These are phyloP conservation scores for Athalia rosae DNA, from an alignment of 2,888 invertebrate genomes.

Conservation along the genomic window DNA sequence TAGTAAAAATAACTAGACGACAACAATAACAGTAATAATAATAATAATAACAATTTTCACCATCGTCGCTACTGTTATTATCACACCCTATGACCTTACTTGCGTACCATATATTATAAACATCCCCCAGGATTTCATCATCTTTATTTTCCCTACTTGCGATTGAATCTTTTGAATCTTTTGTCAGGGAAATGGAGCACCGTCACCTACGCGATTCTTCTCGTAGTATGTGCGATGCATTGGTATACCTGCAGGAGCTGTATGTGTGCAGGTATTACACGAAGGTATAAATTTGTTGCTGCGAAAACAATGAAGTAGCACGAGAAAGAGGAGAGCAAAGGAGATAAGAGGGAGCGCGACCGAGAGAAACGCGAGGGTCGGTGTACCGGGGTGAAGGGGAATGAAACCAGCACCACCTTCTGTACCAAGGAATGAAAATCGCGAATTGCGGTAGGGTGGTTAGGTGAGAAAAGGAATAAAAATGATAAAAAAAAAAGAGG, in stretches of 20 bases:
- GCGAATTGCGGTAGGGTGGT: background rate
- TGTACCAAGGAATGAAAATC: background rate
- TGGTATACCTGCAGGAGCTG: too few species aligned
- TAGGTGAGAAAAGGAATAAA: background rate
- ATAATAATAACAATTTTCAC: background rate
- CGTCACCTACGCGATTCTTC: too few species aligned
- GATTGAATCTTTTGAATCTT: background rate
- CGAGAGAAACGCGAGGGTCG: too few species aligned
- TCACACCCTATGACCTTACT: too few species aligned
- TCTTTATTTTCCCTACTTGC: background rate
- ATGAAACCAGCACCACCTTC: background rate
- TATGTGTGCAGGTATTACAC: too few species aligned
- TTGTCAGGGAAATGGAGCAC: background rate
- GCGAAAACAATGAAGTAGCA: background rate
- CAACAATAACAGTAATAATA: background rate
- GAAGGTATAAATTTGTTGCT: background rate
- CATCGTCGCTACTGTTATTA: background rate
- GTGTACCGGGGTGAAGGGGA: background rate
- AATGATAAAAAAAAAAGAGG: background rate
- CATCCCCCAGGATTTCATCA: too few species aligned
- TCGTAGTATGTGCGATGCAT: too few species aligned
- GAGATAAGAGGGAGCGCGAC: too few species aligned
- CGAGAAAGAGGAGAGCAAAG: background rate
- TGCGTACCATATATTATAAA: too few species aligned
- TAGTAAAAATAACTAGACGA: too few species aligned